Evolutionary conservation across 1,140 invertebrate genomes (phyloP).

Genomic region (Pentalonia nigronervosa): DNA sequence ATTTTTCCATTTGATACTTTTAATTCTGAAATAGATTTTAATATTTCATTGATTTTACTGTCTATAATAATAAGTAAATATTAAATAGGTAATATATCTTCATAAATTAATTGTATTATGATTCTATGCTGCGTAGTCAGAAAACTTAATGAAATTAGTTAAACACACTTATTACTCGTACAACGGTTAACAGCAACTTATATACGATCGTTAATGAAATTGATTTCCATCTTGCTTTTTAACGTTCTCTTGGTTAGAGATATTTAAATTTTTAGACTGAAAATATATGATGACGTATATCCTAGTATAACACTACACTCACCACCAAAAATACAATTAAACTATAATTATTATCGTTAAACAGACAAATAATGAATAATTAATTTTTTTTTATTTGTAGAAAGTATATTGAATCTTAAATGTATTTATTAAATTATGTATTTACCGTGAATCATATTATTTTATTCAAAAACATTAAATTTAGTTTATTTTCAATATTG

Average conservation of each 20-base stretch:
- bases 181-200: too few relatives aligned
- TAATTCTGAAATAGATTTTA: too few relatives aligned
- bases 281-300: not conserved
- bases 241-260: rapidly evolving
- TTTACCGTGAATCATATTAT: not conserved
- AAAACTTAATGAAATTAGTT: too few relatives aligned
- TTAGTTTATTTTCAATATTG: not conserved
- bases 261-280: not conserved
- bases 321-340: not conserved
- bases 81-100: too few relatives aligned
- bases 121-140: too few relatives aligned
- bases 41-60: too few relatives aligned
- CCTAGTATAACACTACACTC: not conserved
- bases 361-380: not conserved
- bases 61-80: too few relatives aligned
- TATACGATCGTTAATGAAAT: not conserved
- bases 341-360: not conserved
- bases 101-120: too few relatives aligned
- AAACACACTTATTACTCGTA: too few relatives aligned
- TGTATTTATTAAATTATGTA: not conserved
- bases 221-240: not conserved
- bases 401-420: not conserved
- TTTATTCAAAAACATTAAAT: not conserved
- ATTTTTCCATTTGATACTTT: too few relatives aligned
- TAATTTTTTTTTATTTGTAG: not conserved